These are phyloP conservation scores for Misgurnus mizolepis DNA, from an alignment of 2,113 vertebrate species.

Conservation along the genomic window DNA sequence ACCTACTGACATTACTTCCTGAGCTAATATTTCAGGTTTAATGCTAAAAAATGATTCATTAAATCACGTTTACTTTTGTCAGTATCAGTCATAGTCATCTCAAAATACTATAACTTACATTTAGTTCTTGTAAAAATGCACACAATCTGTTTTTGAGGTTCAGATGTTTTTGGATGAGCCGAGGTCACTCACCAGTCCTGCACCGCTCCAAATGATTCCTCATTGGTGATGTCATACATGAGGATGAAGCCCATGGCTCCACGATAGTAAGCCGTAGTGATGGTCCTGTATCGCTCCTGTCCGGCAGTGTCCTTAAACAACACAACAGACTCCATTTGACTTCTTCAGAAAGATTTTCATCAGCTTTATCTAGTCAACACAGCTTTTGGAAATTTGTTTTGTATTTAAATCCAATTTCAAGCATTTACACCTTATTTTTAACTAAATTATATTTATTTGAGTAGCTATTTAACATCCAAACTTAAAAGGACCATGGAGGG, in stretches of 20 bases:
- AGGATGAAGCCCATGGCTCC: conserved; percentile 41
- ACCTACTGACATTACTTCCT: neutral
- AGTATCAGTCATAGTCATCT: neutral
- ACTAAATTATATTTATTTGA: neutral
- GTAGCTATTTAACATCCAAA: neutral
- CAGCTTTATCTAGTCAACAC: no score
- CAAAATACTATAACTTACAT: neutral
- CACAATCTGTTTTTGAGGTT: conserved; percentile 1
- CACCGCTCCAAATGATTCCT: conserved; percentile 48
- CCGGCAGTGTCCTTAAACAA: conserved; percentile 53
- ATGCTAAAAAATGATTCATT: conserved; percentile 4
- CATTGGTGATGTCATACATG: conserved; percentile 53
- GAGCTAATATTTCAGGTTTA: neutral
- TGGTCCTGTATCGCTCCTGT: conserved; percentile 56
- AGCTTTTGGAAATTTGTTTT: neutral
- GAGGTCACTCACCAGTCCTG: conserved; percentile 54
- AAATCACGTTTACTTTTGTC: neutral
- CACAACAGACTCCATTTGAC: neutral
- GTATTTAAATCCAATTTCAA: neutral
- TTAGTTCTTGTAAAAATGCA: conserved; percentile 15
- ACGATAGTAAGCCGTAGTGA: conserved; percentile 54
- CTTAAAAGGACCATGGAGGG: neutral
- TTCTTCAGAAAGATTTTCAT: no score
- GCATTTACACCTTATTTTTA: no score
- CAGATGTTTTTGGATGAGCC: neutral